Evolutionary conservation across 2,113 vertebrate genomes (phyloP), one percentile per base, ranked within the genome.

Genomic region (Dicaeum eximium): DNA sequence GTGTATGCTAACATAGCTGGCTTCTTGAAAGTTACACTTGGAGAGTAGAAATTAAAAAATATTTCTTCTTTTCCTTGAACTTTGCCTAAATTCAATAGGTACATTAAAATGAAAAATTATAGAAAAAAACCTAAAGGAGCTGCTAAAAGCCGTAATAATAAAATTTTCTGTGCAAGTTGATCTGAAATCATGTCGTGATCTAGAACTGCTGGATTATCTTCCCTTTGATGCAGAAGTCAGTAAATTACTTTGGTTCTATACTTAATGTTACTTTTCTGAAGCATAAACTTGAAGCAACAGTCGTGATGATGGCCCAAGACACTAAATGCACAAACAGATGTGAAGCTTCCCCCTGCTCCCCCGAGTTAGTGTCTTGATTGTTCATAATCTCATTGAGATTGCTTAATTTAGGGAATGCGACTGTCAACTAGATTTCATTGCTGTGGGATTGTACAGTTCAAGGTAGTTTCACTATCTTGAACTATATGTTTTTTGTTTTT

Each of bases 131-230:
- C 38, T 85, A 21, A 83, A 69, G 21, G 13, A 64, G 10, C 56
- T 71, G 21, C 65, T 82, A 8, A 48, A 47, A 90, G 15, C 15
- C 13, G 42, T 33, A 20, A 27, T 21, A 77, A 50, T 33, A 37
- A 53, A 44, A 31, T 10, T 38, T 54, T 61, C 14, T 78, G 5
- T 66, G 30, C 13, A 33, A 25, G 24, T 35, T 85, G 19, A 13
- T 77, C 22, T 70, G 2, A 0, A 1, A 1, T 77, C 13, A 9
- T 33, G 16, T 45, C 1, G 31, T 2, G 5, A 24, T 31, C 24
- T 70, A 57, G 11, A 27, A 15, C 35, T 65, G 6, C 4, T 81
- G 47, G 10, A 11, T 77, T 86, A 54, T 73, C 21, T 83, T 62
- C 25, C 1, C 0, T 4, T 23, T 44, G 24, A 15, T 30, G 21